A percentile compares a stretch with the other conserved stretches of the same genome.
These are phyloP conservation scores for Mus caroli DNA, from an alignment of 2,797 vertebrate species.

Conservation along the genomic window DNA sequence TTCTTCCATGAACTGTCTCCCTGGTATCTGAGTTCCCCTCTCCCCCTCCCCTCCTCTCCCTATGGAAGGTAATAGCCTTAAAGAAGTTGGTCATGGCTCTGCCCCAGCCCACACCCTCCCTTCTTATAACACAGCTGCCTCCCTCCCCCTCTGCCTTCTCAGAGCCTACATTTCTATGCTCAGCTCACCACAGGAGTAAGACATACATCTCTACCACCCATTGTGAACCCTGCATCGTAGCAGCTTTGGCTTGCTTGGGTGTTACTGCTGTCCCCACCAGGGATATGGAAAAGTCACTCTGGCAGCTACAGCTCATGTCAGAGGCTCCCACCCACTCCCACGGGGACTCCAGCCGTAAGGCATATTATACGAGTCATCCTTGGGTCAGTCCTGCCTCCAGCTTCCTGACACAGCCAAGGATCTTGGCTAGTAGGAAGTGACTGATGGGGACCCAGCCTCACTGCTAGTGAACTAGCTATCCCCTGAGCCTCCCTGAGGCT, in stretches of 20 bases:
- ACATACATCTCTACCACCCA: not conserved
- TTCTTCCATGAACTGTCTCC: not conserved
- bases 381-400: not conserved
- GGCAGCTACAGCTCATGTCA: not conserved
- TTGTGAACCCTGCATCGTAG: accelerated
- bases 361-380: not conserved
- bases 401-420: accelerated
- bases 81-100: accelerated
- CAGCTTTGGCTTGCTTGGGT: not conserved
- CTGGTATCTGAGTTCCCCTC: not conserved
- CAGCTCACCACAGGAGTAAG: not conserved
- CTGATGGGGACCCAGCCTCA: accelerated
- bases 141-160: not conserved
- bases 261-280: not conserved
- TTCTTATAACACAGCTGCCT: not conserved
- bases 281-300: not conserved
- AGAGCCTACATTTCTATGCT: not conserved
- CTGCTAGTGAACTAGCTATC: not conserved
- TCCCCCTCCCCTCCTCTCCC: not conserved
- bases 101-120: not conserved
- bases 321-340: not conserved
- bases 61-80: not conserved
- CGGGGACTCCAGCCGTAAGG: not conserved
- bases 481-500: not conserved
- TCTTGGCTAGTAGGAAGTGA: not conserved